Conservation (phyloP, 2,888 invertebrate species). For the Ferrisia virgata region DNA sequence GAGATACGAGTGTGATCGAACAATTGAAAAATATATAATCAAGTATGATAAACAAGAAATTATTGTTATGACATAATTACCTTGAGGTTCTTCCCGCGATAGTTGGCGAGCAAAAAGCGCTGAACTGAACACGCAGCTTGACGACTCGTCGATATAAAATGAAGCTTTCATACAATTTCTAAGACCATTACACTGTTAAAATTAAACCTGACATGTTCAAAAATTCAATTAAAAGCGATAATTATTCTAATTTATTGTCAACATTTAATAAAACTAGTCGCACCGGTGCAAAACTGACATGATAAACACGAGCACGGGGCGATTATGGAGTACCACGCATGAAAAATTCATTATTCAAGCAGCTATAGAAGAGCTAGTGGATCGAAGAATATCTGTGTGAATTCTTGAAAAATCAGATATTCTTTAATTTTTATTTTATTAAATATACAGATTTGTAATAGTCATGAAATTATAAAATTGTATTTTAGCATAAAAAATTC, state of each 20-base stretch:
- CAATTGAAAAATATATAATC: neutral
- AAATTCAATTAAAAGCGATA: neutral
- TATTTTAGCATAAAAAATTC: no score
- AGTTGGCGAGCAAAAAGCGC: neutral
- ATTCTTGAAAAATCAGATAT: neutral
- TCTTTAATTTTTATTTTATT: neutral
- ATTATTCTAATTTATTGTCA: slow-evolving; percentile 25
- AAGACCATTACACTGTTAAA: neutral
- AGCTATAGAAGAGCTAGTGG: neutral
- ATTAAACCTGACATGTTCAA: neutral
- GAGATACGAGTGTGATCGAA: neutral
- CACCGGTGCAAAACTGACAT: slow-evolving; percentile 42
- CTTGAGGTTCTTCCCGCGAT: slow-evolving; percentile 41
- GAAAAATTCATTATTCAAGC: neutral
- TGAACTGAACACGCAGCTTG: slow-evolving; percentile 5
- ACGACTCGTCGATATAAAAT: neutral
- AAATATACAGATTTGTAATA: no score
- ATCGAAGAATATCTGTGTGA: neutral
- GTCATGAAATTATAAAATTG: no score
- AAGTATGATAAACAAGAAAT: slow-evolving; percentile 15
- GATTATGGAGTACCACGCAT: slow-evolving; percentile 25
- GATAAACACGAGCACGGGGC: slow-evolving; percentile 44
- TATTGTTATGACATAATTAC: slow-evolving; percentile 39
- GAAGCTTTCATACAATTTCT: neutral
- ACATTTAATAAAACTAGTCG: slow-evolving; percentile 35